These are phyloP conservation scores for Kryptolebias ocellatus DNA, from an alignment of 2,797 vertebrate species.

Conservation along the genomic window DNA sequence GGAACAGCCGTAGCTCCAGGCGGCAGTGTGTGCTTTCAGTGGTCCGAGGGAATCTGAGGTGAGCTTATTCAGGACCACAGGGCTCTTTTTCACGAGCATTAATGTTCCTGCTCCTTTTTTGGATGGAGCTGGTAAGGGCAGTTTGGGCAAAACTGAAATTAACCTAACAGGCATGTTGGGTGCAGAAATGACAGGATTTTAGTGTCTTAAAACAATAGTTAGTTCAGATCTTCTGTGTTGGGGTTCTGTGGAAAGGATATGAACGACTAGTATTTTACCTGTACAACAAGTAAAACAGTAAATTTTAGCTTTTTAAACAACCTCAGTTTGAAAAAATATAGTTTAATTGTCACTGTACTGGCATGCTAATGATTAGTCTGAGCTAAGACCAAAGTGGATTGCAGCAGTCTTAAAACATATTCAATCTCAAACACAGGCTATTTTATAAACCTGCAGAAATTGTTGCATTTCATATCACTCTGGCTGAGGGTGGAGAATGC, in stretches of 20 bases:
- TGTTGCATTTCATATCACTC: too few species aligned
- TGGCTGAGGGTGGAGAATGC: too few species aligned
- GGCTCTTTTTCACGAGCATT: constrained; percentile 54
- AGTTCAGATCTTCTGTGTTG: too few species aligned
- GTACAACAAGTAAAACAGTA: not conserved
- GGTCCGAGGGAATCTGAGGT: constrained; percentile 55
- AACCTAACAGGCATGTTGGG: constrained; percentile 15
- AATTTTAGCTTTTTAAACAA: not conserved
- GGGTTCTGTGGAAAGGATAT: too few species aligned
- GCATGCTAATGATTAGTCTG: too few species aligned
- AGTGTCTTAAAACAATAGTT: not conserved
- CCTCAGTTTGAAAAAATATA: too few species aligned
- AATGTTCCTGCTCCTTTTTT: constrained; percentile 46
- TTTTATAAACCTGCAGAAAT: too few species aligned
- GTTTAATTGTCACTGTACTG: too few species aligned
- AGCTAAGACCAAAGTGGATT: too few species aligned
- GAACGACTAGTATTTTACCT: too few species aligned
- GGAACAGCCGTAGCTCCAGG: constrained; percentile 72
- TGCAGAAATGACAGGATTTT: constrained; percentile 6
- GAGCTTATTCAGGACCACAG: constrained; percentile 38
- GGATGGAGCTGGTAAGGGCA: constrained; percentile 8
- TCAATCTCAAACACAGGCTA: too few species aligned
- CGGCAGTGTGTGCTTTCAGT: constrained; percentile 62
- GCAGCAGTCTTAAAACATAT: too few species aligned
- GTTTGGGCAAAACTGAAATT: constrained; percentile 26